A percentile compares a stretch with the other conserved stretches of the same genome.
phyloP scores from a whole-genome alignment of 2,113 vertebrate species.

The Salvelinus sp. region DNA sequence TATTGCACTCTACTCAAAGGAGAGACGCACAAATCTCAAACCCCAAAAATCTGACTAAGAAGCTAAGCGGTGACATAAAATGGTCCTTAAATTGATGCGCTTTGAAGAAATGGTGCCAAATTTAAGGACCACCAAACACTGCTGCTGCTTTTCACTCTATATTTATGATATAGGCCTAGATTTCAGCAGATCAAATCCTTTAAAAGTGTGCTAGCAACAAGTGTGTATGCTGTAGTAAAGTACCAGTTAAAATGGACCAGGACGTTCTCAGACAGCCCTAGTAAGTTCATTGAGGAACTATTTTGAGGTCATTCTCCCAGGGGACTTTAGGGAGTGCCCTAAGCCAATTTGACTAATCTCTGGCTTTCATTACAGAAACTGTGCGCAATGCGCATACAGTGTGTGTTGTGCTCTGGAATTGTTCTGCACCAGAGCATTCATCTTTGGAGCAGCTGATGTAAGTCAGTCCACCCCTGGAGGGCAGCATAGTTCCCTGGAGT shows the following conservation, averaged over 20 bases:
- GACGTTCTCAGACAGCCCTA: neutral
- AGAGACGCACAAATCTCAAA: conserved; percentile 11
- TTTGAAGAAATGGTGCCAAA: too few relatives aligned
- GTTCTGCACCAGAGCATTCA: conserved; percentile 34
- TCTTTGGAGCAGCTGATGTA: conserved; percentile 43
- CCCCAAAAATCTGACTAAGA: conserved; percentile 11
- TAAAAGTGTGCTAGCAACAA: conserved; percentile 2
- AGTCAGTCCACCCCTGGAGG: conserved; percentile 13
- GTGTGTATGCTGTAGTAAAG: neutral
- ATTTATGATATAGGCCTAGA: too few relatives aligned
- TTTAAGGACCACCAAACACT: too few relatives aligned
- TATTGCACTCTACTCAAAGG: conserved; percentile 14
- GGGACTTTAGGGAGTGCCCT: neutral
- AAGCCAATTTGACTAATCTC: conserved; percentile 17
- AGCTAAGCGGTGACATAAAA: conserved; percentile 5
- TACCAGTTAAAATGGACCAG: conserved; percentile 6
- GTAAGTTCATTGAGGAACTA: neutral
- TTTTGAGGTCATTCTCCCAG: neutral
- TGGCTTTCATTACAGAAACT: conserved; percentile 4
- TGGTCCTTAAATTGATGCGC: too few relatives aligned
- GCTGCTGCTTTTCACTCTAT: too few relatives aligned
- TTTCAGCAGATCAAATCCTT: too few relatives aligned
- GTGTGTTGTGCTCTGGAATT: conserved; percentile 32
- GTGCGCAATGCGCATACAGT: neutral
- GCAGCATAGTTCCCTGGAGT: conserved; percentile 17